Evolutionary conservation across 2,113 vertebrate species (phyloP).

Genomic region (Colistium nudipinnis): DNA sequence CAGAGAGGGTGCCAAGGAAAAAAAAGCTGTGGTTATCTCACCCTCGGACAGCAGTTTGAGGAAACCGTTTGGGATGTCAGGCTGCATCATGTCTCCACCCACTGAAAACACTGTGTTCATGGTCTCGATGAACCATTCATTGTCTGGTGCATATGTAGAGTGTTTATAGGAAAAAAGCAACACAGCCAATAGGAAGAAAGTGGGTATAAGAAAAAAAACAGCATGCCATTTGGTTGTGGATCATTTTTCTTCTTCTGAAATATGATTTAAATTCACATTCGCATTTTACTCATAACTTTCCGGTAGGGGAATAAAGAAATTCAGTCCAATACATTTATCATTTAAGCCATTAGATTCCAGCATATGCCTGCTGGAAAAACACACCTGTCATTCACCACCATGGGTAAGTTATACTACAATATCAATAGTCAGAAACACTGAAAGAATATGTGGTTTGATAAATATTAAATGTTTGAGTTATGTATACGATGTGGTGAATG

Average conservation of each 20-base stretch:
- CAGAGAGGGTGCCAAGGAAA: background rate
- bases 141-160: conserved; percentile 91
- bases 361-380: too few relatives aligned
- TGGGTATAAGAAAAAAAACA: background rate
- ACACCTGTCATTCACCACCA: too few relatives aligned
- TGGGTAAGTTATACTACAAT: background rate
- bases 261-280: too few relatives aligned
- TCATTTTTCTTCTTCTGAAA: too few relatives aligned
- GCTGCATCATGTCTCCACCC: conserved; percentile 90
- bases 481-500: background rate
- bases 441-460: background rate
- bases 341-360: too few relatives aligned
- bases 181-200: background rate
- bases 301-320: too few relatives aligned
- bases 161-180: conserved; percentile 80
- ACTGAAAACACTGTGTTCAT: conserved; percentile 94
- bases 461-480: background rate
- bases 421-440: background rate
- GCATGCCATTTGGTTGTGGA: too few relatives aligned
- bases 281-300: too few relatives aligned
- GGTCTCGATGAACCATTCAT: conserved; percentile 95
- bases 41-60: conserved; percentile 92
- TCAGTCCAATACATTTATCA: too few relatives aligned
- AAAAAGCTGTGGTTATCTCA: conserved; percentile 59
- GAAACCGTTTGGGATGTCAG: conserved; percentile 92